Conservation (phyloP, 2,797 vertebrate genomes). For the Ctenochaetus hawaiiensis region DNA sequence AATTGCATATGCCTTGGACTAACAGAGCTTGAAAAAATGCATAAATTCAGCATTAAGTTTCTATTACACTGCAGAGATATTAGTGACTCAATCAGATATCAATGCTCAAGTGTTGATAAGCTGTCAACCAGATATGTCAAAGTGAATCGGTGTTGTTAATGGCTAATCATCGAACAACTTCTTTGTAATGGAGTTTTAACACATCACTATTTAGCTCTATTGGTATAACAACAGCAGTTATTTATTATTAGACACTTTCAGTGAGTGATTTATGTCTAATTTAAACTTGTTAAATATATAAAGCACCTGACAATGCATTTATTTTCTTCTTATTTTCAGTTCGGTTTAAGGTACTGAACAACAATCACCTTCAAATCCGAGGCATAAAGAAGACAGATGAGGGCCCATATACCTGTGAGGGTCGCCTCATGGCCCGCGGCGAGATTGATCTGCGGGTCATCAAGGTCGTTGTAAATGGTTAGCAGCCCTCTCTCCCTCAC, state of each 20-base stretch:
- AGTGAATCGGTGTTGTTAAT: conserved; percentile 1
- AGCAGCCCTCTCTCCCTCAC: conserved; percentile 66
- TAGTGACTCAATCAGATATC: conserved; percentile 11
- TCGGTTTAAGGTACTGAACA: conserved; percentile 92
- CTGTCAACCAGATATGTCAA: conserved; percentile 12
- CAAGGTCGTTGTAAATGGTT: conserved; percentile 95
- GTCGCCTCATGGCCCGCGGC: conserved; percentile 94
- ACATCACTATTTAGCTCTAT: background rate
- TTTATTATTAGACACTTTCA: conserved; percentile 18
- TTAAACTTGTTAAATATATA: conserved; percentile 30
- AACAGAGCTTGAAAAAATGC: conserved; percentile 15
- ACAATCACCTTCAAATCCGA: conserved; percentile 97
- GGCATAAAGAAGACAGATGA: conserved; percentile 98
- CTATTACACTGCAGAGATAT: conserved; percentile 8
- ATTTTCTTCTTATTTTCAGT: conserved; percentile 81
- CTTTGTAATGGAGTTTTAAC: background rate
- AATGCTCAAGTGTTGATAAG: conserved; percentile 11
- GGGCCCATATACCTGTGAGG: conserved; percentile 95
- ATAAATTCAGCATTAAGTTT: conserved; percentile 12
- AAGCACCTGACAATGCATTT: conserved; percentile 27
- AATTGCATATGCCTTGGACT: conserved; percentile 4
- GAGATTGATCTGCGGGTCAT: conserved; percentile 97
- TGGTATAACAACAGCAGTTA: conserved; percentile 14
- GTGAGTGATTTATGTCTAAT: conserved; percentile 20
- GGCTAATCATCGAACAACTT: background rate